These are phyloP conservation scores for Murina feae DNA, from an alignment of 2,113 vertebrate species.

Conservation along the genomic window DNA sequence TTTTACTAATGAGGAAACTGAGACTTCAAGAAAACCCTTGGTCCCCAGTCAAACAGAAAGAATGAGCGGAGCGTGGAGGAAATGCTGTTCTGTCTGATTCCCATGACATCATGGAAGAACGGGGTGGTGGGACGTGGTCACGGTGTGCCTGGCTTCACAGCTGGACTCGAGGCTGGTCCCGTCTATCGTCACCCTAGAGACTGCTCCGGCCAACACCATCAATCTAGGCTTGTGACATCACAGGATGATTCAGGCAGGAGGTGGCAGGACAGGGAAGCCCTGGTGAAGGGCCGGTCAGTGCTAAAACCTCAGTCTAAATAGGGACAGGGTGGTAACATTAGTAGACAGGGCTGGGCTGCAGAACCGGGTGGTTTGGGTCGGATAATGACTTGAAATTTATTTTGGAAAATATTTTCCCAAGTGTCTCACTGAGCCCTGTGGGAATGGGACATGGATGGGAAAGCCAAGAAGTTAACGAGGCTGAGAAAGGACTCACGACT, in stretches of 20 bases:
- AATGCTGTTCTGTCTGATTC: background rate
- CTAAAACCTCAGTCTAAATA: conserved; percentile 74
- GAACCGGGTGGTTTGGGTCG: conserved; percentile 40
- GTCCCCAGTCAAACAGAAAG: background rate
- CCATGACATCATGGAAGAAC: background rate
- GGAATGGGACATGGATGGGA: conserved; percentile 33
- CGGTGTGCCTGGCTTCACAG: background rate
- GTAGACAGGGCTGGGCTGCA: conserved; percentile 55
- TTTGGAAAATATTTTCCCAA: conserved; percentile 75
- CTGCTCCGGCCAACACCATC: conserved; percentile 17
- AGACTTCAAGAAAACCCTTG: background rate
- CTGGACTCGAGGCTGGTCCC: background rate
- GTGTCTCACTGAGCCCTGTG: conserved; percentile 51
- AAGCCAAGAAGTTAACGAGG: background rate
- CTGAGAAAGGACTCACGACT: background rate
- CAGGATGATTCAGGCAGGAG: conserved; percentile 59
- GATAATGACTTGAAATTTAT: conserved; percentile 63
- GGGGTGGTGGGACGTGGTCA: background rate
- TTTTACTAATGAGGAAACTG: background rate
- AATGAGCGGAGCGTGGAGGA: background rate
- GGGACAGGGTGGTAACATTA: conserved; percentile 30
- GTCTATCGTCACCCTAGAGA: background rate
- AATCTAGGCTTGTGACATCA: conserved; percentile 55
- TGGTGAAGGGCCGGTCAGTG: background rate
- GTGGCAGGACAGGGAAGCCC: conserved; percentile 53